Percentiles rank a stretch among this genome's conserved stretches.
Conservation (phyloP, 2,888 invertebrate species). For the Dastarcus helophoroides region DNA sequence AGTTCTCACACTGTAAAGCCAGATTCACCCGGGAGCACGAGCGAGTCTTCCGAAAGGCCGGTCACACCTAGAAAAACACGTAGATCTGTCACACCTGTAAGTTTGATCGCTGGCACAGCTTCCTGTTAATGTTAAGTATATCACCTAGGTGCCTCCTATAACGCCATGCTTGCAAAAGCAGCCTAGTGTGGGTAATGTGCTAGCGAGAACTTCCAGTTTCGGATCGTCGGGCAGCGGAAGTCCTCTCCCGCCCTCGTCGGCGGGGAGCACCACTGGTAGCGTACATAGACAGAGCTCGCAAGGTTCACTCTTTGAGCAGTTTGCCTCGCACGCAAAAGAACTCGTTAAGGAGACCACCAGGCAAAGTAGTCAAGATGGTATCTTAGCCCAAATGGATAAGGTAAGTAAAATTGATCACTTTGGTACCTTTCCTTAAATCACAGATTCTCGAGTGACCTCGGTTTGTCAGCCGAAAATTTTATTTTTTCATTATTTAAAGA, state of each 20-base stretch:
- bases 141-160: constrained; percentile 40
- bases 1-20: constrained; percentile 42
- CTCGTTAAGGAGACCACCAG: constrained; percentile 77
- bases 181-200: constrained; percentile 48
- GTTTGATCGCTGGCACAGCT: constrained; percentile 23
- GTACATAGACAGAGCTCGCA: constrained; percentile 68
- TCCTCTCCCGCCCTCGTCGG: constrained; percentile 31
- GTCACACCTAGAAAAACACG: constrained; percentile 42
- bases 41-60: constrained; percentile 46
- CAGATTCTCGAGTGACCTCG: too few species aligned
- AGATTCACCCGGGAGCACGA: constrained; percentile 39
- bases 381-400: constrained; percentile 84
- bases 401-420: too few species aligned
- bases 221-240: constrained; percentile 34
- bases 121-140: constrained; percentile 4
- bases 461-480: too few species aligned
- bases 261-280: constrained; percentile 20
- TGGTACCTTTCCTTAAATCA: too few species aligned
- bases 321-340: constrained; percentile 81
- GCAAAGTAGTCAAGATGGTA: constrained; percentile 80
- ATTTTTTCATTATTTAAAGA: too few species aligned
- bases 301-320: constrained; percentile 75
- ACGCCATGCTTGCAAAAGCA: constrained; percentile 45
- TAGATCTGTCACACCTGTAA: constrained; percentile 41
- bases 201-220: constrained; percentile 54